These are phyloP conservation scores for Vulpes lagopus DNA, from an alignment of 2,113 vertebrate genomes.

Conservation along the genomic window DNA sequence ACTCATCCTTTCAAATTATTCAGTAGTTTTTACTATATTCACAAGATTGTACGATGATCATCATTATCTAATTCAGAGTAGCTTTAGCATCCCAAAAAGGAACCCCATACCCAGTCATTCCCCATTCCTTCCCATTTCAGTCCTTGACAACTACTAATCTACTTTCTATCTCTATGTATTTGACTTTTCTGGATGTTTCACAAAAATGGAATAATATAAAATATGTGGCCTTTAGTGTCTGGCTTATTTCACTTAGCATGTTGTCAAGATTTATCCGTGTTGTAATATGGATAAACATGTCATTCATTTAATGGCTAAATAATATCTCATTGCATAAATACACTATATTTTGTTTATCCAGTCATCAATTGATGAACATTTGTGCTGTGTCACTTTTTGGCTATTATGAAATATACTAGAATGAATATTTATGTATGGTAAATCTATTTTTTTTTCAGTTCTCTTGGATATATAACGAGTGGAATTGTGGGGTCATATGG, in stretches of 20 bases:
- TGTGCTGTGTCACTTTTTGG: neutral
- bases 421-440: neutral
- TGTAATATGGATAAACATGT: neutral
- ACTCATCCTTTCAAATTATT: neutral
- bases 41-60: neutral
- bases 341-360: neutral
- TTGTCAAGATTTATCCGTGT: neutral
- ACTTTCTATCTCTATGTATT: neutral
- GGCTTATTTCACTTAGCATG: neutral
- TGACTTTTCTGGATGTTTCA: slow-evolving; percentile 4
- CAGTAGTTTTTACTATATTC: neutral
- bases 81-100: neutral
- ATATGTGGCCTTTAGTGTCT: neutral
- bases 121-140: neutral
- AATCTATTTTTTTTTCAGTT: neutral
- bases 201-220: neutral
- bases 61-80: neutral
- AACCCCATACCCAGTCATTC: neutral
- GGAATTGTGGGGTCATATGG: neutral
- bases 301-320: neutral
- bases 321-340: neutral
- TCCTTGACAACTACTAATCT: neutral
- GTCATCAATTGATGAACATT: neutral
- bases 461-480: neutral
- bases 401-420: neutral